A percentile compares a stretch with the other conserved stretches of the same genome.
Evolutionary conservation across 2,113 vertebrate species (phyloP).

Genomic region (Ranitomeya imitator): DNA sequence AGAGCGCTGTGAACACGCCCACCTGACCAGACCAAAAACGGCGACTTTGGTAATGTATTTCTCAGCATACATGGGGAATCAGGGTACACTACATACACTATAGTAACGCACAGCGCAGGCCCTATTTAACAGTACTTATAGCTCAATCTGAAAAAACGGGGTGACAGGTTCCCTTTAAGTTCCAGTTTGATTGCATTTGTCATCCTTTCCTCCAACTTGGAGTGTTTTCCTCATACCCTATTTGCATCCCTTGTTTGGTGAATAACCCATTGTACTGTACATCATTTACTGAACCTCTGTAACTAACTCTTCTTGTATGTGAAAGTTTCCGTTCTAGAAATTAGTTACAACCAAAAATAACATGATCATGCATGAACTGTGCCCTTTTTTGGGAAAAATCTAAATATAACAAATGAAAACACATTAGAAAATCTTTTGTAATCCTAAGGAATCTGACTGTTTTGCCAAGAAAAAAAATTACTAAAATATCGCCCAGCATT

Average conservation of each 20-base stretch:
- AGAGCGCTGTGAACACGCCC: no score
- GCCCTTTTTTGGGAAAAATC: constrained; percentile 39
- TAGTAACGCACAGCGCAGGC: no score
- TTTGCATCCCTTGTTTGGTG: neutral
- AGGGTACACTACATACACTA: no score
- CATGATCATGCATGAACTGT: constrained; percentile 6
- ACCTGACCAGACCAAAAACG: no score
- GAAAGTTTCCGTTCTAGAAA: constrained; percentile 34
- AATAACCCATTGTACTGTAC: neutral
- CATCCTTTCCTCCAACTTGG: neutral
- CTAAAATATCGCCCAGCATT: neutral
- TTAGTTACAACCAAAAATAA: neutral
- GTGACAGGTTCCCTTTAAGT: no score
- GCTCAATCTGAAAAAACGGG: no score
- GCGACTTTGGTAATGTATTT: no score
- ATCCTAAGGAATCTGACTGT: neutral
- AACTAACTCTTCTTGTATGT: constrained; percentile 13
- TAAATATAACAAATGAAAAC: constrained; percentile 28
- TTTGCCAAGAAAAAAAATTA: constrained; percentile 6
- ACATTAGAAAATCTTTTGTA: neutral
- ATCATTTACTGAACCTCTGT: neutral
- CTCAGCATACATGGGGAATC: no score
- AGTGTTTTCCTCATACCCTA: neutral
- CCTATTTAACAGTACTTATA: no score
- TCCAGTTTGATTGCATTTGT: neutral